Percentiles rank a stretch among this genome's conserved stretches.
These are phyloP conservation scores for Poecile atricapillus DNA, from an alignment of 2,113 vertebrate genomes.

Conservation along the genomic window DNA sequence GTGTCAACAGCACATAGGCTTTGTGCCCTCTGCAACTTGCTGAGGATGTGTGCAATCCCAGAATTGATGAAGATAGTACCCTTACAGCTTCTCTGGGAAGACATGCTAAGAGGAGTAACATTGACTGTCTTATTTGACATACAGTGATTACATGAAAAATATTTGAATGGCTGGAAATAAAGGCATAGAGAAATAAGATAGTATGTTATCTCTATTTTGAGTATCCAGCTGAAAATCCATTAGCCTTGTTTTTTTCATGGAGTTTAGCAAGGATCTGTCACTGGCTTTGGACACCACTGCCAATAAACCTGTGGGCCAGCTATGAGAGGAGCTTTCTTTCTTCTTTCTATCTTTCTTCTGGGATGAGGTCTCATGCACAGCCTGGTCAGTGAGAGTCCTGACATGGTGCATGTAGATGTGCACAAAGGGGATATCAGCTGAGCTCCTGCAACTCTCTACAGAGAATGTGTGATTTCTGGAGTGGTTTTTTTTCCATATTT, in stretches of 20 bases:
- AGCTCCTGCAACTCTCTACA: not conserved
- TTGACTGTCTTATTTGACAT: not conserved
- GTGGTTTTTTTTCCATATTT: rapidly evolving
- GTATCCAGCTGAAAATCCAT: not conserved
- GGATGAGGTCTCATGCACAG: not conserved
- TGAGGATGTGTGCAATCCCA: not conserved
- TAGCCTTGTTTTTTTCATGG: not conserved
- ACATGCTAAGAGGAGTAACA: not conserved
- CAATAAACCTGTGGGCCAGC: not conserved
- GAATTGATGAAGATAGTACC: not conserved
- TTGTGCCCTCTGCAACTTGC: not conserved
- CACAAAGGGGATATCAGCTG: not conserved
- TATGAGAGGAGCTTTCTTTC: not conserved
- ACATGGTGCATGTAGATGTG: not conserved
- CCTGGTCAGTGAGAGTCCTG: not conserved
- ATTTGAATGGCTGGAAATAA: not conserved
- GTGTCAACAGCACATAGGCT: not conserved
- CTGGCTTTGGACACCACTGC: not conserved
- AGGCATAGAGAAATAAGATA: not conserved
- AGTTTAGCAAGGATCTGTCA: not conserved
- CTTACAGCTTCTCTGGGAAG: not conserved
- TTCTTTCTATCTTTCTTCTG: not conserved
- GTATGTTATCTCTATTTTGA: not conserved
- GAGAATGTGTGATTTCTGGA: not conserved
- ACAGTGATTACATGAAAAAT: not conserved